These are phyloP conservation scores for Pinctada fucata DNA, from an alignment of 2,888 invertebrate species.

Conservation along the genomic window DNA sequence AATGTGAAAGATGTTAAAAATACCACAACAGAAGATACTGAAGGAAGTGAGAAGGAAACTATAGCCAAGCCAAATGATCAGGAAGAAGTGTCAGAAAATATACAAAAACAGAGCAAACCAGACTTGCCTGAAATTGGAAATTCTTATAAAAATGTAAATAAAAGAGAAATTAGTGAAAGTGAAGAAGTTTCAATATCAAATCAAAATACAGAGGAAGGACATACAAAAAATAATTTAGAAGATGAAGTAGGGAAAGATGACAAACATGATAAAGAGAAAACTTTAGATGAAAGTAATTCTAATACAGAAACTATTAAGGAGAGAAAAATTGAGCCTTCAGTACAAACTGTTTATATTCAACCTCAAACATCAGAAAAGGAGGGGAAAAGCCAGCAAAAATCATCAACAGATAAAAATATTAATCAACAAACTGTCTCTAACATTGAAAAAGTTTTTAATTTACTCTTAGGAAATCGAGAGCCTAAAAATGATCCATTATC, in stretches of 20 bases:
- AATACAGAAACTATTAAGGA: not conserved
- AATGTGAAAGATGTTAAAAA: not conserved
- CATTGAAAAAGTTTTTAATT: slow-evolving; percentile 22
- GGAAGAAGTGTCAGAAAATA: not conserved
- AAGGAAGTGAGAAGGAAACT: not conserved
- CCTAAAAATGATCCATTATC: not conserved
- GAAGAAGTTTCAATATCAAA: not conserved
- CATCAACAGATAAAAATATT: not conserved
- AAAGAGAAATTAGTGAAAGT: not conserved
- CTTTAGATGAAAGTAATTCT: not conserved
- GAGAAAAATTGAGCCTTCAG: too few relatives aligned
- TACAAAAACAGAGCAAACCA: not conserved
- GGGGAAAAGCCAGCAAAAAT: not conserved
- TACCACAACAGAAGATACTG: not conserved
- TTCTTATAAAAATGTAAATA: not conserved
- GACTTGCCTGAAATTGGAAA: not conserved
- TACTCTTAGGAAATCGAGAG: slow-evolving; percentile 10
- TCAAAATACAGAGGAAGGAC: not conserved
- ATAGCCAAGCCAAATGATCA: not conserved
- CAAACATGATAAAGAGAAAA: too few relatives aligned
- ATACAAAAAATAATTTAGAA: not conserved
- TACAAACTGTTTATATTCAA: too few relatives aligned
- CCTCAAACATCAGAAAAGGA: too few relatives aligned
- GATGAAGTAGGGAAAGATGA: not conserved
- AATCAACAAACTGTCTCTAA: slow-evolving; percentile 11